Base-by-base conservation (phyloP, 2,797 vertebrate species). In the Halcyon leucocephala region DNA sequence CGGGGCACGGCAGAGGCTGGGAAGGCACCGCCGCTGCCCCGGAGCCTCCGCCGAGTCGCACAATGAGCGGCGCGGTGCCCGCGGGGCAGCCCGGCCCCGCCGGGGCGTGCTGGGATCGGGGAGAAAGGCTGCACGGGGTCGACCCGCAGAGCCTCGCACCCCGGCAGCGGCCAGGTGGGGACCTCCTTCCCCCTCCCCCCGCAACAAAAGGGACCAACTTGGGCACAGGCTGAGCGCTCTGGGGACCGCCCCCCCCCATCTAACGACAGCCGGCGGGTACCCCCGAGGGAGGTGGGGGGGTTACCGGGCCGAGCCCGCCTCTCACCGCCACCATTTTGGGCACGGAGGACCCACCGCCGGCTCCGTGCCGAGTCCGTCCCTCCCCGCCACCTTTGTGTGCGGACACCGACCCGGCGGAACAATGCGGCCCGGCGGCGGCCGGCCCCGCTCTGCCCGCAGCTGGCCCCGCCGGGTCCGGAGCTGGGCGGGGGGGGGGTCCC, bases 241-340 rank as follows among this genome's bases (percentile, higher is more conserved):
- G 39, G 54, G 46, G 58, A 54, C 52, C 2, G 2, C 46, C n/a
- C 29, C 64, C 29, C 57, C 14, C 57, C 12, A n/a, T 8, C 21
- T 60, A 15, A 6, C 12, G 48, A 19, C 44, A 64, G 49, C 69
- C 64, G 9, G 28, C 19, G 0, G 35, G 52, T 35, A 18, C 19
- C 64, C 82, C 28, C 33, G 24, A 29, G 69, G 44, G 26, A 37
- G n/a, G 2, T 5, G 57, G 61, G 69, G 69, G 94, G 82, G 29
- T 19, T 21, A 55, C 70, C n/a, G 72, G 66, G 65, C 61, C 91
- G 80, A 71, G 80, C 83, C 88, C 93, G 37, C 84, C 92, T 90
- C 95, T 82, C 88, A 41, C 66, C 83, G 96, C 95, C 97, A 97
- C 97, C 97, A 98, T 98, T 97, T 98, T 97, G 96, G 98, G 96